phyloP scores from a whole-genome alignment of 2,888 invertebrate species.

The Cryptosula pallasiana region DNA sequence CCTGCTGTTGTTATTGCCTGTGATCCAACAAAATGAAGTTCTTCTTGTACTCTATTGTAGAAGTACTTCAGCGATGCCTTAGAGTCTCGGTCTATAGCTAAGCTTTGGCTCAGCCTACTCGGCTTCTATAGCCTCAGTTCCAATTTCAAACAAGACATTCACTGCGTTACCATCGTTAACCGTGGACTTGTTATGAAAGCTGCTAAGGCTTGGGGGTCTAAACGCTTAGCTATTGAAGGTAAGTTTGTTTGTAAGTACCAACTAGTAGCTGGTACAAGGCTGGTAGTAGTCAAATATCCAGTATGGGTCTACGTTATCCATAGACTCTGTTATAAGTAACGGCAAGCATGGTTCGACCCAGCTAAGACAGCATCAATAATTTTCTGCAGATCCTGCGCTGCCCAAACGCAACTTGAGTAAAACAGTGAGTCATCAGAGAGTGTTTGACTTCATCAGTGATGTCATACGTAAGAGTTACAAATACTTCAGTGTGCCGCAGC shows the following conservation, averaged over 20 bases:
- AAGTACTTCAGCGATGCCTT: no score
- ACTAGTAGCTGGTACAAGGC: no score
- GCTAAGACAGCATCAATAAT: no score
- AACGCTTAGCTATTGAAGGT: conserved; percentile 59
- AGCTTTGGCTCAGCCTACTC: conserved; percentile 57
- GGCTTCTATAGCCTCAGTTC: conserved; percentile 56
- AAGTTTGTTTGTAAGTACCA: no score
- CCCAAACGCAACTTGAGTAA: background rate
- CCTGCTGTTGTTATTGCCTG: no score
- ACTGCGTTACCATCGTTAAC: conserved; percentile 56
- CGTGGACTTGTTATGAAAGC: conserved; percentile 50
- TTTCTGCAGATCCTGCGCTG: conserved; percentile 2
- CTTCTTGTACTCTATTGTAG: no score
- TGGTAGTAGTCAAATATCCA: no score
- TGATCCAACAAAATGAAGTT: no score
- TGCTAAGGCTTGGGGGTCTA: conserved; percentile 58
- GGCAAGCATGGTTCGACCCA: no score
- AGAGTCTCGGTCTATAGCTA: conserved; percentile 42
- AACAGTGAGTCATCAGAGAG: conserved; percentile 4
- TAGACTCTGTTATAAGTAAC: no score
- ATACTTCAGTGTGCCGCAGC: conserved; percentile 15
- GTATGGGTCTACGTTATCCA: no score
- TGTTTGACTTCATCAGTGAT: conserved; percentile 16
- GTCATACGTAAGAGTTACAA: background rate
- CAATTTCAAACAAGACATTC: conserved; percentile 56